Evolutionary conservation across 2,797 vertebrate genomes (phyloP), one percentile per base, ranked within the genome.

Genomic region (Danio albolineatus): DNA sequence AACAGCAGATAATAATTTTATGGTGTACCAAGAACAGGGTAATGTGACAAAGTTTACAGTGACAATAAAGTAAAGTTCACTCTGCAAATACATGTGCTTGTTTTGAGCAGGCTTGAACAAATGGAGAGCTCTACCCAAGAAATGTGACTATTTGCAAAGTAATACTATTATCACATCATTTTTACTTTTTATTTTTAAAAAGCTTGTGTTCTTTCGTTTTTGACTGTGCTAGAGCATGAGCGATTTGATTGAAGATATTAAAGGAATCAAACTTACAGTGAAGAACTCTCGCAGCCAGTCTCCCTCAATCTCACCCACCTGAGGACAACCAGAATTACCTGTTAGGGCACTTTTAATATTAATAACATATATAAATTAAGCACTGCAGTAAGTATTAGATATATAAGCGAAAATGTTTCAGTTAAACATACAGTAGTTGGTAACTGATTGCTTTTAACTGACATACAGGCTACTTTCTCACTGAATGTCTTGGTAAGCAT

Each of bases 251-350:
- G 4, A 43, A 51, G 16, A 41, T 2, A 6, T 61, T 10, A 85
- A 39, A 6, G 10, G n/a, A 19, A 38, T 28, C 6, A 64, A 54
- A 87, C 90, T 90, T 88, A 95, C 95, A 89, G 82, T 91, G 78
- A 89, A 94, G 60, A 96, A 85, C 82, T 96, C 94, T 74, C 90
- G 91, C n/a, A 96, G 83, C 95, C 95, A 96, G 57, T 91, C 89
- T 36, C 74, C 89, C 86, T 95, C 91, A 80, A 96, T 91, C 78
- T 94, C 92, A 75, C 91, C 91, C 59, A 94, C 80, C 95, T 95
- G 80, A 10, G 54, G 86, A 84, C 73, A 17, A 79, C n/a, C 39
- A 21, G 17, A 62, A 54, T 78, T 61, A 41, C 46, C 28, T 56
- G 51, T 82, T 60, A 82, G 54, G 41, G 44, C 60, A 66, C 51